Base-by-base conservation (phyloP, 2,888 invertebrate genomes). In the Oscheius myriophilus region DNA sequence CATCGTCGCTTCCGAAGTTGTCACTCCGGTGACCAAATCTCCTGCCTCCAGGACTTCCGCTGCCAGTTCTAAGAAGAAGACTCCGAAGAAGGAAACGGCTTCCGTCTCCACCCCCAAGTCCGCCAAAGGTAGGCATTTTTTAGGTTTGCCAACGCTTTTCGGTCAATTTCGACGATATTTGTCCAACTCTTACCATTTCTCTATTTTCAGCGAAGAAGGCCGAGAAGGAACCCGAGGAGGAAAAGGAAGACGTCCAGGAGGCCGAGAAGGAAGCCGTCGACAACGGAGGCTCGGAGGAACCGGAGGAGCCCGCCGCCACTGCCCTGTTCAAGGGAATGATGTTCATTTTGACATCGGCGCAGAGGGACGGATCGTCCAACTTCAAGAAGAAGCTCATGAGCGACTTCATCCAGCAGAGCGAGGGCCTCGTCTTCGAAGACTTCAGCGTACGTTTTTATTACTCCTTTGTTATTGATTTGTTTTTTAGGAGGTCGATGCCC, bases 291-390 rank as follows among this genome's bases (percentile, higher is more conserved):
- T 18, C 23, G 16, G 25, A 53, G 2, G 16, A 2, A 16, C 2
- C 41, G 18, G 67, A 67, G n/a, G 58, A 67, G 16, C 52, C 46
- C 18, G 25, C 57, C 3, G 33, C 42, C 1, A 26, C 14, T 1
- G 16, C 62, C 26, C 23, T 51, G 18, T 67, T 67, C 61, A 14
- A 41, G 3, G 67, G 61, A 39, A 67, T 52, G 58, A 67, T 73
- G 7, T 86, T 86, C 70, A 80, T 86, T 21, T 69, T 86, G 42
- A 86, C 86, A 6, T 84, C 85, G 0, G 85, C 86, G 1, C 84
- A 75, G 57, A 76, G 86, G 12, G 52, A 46, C 14, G 63, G 55
- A 18, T 26, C 52, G 3, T 25, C 74, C 0, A 61, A 63, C 33
- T 82, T 86, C 77, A 79, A 75, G 61, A 86, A 86, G 71, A 80